Conservation (phyloP, 2,113 vertebrate genomes). For the Rostratula benghalensis region DNA sequence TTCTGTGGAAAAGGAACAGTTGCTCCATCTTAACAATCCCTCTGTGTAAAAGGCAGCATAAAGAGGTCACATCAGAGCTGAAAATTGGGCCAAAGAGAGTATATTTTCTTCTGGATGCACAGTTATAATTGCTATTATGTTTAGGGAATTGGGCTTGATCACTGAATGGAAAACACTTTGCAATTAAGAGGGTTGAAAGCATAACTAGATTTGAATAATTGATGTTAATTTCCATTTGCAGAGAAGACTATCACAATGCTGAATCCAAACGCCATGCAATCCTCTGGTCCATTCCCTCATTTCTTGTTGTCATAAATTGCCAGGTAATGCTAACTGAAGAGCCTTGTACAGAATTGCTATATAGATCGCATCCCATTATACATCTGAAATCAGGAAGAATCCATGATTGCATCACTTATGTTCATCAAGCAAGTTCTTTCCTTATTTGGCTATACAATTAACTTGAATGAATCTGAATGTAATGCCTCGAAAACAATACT, state of each 20-base stretch:
- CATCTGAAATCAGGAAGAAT: constrained; percentile 49
- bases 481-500: constrained; percentile 77
- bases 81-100: constrained; percentile 52
- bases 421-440: constrained; percentile 61
- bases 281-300: constrained; percentile 30
- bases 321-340: constrained; percentile 1
- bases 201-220: constrained; percentile 51
- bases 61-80: constrained; percentile 14
- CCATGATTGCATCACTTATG: constrained; percentile 36
- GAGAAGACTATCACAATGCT: constrained; percentile 16
- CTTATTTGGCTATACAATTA: constrained; percentile 76
- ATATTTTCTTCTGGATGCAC: constrained; percentile 53
- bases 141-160: constrained; percentile 55
- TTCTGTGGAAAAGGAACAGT: neutral
- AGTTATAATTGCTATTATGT: constrained; percentile 63
- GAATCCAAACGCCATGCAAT: constrained; percentile 26
- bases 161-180: constrained; percentile 45
- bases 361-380: constrained; percentile 44
- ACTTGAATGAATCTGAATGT: constrained; percentile 67
- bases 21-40: neutral
- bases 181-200: constrained; percentile 57
- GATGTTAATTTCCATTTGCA: constrained; percentile 58
- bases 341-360: neutral
- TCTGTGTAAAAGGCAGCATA: constrained; percentile 10
- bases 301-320: constrained; percentile 9